Percentiles rank a stretch among this genome's conserved stretches.
Evolutionary conservation across 1,140 invertebrate genomes (phyloP).

Genomic region (Yoshiicerus persimilis): DNA sequence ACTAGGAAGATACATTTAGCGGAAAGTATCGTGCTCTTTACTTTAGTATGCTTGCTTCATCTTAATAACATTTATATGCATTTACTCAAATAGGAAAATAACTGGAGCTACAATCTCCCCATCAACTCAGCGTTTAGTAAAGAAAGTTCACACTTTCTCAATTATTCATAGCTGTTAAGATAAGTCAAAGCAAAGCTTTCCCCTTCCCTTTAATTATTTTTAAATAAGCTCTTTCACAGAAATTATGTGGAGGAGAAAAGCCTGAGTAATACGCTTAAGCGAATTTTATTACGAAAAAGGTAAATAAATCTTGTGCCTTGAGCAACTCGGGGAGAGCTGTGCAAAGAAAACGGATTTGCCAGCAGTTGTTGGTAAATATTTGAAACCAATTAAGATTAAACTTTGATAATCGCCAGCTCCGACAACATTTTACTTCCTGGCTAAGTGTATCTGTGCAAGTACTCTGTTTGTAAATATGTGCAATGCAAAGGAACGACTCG

Average conservation of each 20-base stretch:
- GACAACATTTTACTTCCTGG: neutral
- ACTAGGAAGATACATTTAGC: neutral
- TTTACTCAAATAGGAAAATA: neutral
- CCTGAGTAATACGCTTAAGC: neutral
- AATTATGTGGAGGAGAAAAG: neutral
- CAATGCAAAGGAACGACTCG: neutral
- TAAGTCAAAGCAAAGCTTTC: neutral
- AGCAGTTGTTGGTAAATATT: neutral
- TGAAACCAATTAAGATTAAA: conserved; percentile 11
- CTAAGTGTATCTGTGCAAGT: neutral
- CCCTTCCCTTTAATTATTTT: conserved; percentile 18
- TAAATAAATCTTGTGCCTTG: neutral
- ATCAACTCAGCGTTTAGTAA: neutral
- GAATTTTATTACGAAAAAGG: neutral
- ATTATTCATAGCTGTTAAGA: neutral
- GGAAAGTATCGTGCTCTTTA: neutral
- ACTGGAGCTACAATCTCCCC: neutral
- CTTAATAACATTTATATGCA: neutral
- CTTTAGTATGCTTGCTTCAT: neutral
- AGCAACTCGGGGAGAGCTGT: neutral
- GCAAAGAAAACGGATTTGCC: neutral
- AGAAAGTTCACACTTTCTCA: conserved; percentile 6
- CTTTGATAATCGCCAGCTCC: neutral
- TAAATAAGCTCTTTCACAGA: neutral
- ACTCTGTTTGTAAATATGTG: neutral